Evolutionary conservation across 1,140 invertebrate species (phyloP).

Genomic region (Coenobita brevimanus): DNA sequence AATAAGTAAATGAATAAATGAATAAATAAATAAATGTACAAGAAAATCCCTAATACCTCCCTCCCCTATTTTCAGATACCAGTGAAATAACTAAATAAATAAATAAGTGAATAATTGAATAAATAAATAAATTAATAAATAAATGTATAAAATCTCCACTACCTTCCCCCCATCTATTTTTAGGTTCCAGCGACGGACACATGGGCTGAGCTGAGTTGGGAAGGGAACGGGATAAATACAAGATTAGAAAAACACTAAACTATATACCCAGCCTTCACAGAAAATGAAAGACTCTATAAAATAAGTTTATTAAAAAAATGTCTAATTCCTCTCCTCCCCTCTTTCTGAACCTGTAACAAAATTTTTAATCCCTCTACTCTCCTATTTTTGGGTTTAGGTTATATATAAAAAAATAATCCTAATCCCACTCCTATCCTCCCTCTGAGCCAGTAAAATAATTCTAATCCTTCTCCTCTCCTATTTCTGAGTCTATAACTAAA

Average conservation of each 20-base stretch:
- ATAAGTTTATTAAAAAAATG: background rate
- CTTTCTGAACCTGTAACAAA: background rate
- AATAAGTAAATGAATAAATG: too few relatives aligned
- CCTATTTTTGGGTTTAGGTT: background rate
- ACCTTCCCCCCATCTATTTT: background rate
- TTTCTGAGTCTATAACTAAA: background rate
- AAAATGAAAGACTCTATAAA: too few relatives aligned
- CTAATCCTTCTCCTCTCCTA: background rate
- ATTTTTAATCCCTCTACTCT: background rate
- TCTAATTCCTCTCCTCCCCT: background rate
- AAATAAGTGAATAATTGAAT: too few relatives aligned
- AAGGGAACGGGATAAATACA: too few relatives aligned
- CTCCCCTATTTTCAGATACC: too few relatives aligned
- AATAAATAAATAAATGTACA: too few relatives aligned
- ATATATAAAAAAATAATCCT: background rate
- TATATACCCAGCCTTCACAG: too few relatives aligned
- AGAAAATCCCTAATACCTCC: too few relatives aligned
- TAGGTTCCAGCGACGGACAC: too few relatives aligned
- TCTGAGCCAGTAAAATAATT: background rate
- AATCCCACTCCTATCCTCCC: background rate
- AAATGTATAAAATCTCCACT: background rate
- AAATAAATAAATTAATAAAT: background rate
- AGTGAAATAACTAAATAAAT: too few relatives aligned
- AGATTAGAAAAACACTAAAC: too few relatives aligned
- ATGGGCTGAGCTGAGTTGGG: too few relatives aligned